A percentile compares a stretch with the other conserved stretches of the same genome.
Conservation (phyloP, 2,113 vertebrate genomes). For the Actenoides hombroni region DNA sequence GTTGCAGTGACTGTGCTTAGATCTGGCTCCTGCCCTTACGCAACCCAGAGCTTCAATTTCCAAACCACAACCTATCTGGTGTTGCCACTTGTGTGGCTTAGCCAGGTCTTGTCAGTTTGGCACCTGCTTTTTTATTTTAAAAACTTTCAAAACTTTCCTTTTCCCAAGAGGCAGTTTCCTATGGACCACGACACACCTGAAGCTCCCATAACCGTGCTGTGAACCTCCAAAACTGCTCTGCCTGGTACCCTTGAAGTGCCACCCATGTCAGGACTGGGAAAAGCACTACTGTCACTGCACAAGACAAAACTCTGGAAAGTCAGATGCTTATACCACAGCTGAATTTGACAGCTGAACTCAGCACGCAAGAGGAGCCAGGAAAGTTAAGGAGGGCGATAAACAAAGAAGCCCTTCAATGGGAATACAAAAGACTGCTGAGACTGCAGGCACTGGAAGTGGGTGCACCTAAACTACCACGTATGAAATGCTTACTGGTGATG, state of each 20-base stretch:
- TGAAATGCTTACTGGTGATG: rapidly evolving
- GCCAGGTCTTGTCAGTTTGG: rapidly evolving
- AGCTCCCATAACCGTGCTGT: background rate
- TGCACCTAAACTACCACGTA: background rate
- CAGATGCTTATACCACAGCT: background rate
- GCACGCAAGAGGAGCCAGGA: background rate
- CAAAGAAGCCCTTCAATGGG: background rate
- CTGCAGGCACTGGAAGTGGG: background rate
- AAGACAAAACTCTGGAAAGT: background rate
- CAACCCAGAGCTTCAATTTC: background rate
- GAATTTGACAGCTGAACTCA: background rate
- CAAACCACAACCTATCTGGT: background rate
- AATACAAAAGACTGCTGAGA: background rate
- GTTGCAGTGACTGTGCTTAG: background rate
- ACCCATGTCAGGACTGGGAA: rapidly evolving
- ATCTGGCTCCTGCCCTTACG: background rate
- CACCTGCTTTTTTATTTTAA: background rate
- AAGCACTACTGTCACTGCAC: background rate
- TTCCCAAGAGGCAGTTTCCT: background rate
- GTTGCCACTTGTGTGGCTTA: background rate
- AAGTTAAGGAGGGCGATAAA: background rate
- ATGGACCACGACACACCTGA: rapidly evolving
- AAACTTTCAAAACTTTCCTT: background rate
- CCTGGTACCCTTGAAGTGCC: background rate
- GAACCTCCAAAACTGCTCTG: background rate